Evolutionary conservation across 2,113 vertebrate genomes (phyloP), one percentile per base, ranked within the genome.

Genomic region (Macrotis lagotis): DNA sequence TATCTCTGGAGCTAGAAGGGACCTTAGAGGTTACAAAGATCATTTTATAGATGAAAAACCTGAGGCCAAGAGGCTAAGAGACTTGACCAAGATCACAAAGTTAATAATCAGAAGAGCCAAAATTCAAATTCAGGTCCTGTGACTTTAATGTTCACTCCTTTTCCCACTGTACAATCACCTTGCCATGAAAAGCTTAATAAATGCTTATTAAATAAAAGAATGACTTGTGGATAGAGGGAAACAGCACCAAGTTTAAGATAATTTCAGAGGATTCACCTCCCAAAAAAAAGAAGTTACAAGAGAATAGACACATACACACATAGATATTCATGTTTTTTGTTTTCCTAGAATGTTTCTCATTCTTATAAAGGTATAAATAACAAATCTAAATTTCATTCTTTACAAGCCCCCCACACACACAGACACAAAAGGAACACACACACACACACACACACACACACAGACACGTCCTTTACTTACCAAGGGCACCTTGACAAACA

Each of bases 401-500:
- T 3, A 37, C 11, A 31, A 59, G 59, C 59, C 31, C 3, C 31
- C 51, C 11, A 89, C 90, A 90, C 31, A 51, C 49, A 89, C n/a
- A 26, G 28, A 31, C 48, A 90, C 49, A 52, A 14, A 52, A 1
- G 48, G 11, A 25, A 31, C 48, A 90, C n/a, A 59, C 52, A 53
- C 24, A 88, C 83, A 88, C 16, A 24, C 16, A 19, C 48, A 16
- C 49, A n/a, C 49, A n/a, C 31, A 25, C 7, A 90, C 89, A n/a
- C 19, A 44, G n/a, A n/a, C n/a, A n/a, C n/a, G n/a, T n/a, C n/a
- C n/a, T n/a, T 52, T 93, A 98, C 98, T 88, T 97, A 99, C 99
- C 99, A 12, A 99, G 98, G 24, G 52, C 95, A 55, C 99, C 99
- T 96, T 99, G 99, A 96, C 98, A 98, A 97, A 99, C 99, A 95